Evolutionary conservation across 23 tunicate species (phyloP), one percentile per base, ranked within the genome.

Genomic region (Botrylloides violaceus): DNA sequence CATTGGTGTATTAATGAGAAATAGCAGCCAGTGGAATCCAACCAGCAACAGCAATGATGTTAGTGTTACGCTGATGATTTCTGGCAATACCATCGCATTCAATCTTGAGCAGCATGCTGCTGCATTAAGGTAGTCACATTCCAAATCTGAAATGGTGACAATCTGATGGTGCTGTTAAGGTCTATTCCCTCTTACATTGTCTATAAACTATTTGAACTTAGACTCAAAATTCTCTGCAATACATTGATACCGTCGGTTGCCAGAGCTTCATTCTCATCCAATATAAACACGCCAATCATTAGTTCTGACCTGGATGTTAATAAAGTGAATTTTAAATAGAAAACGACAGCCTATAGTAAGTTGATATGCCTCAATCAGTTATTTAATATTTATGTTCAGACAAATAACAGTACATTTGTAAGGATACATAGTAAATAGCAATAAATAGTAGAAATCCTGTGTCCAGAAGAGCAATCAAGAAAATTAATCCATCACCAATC

Each of bases 61-160:
- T 4, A 68, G 6, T 34, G 80, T 76, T 2, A 65, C 59, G 2
- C 79, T 80, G 2, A 85, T 49, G 0, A 93, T 36, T 68, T 93
- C 98, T 53, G 94, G 94, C 19, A 81, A 22, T 23, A 86, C 82
- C 71, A 81, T 65, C 58, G 76, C 77, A 72, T 93, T 93, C 66
- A 93, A 33, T 35, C 71, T 77, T 47, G 73, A 29, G 57, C 98
- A 93, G 73, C 94, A 86, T 61, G 95, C 36, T 47, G 94, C 83
- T 15, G 98, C 93, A 61, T 93, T 93, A 29, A 93, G 62, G 65
- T 93, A 93, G 61, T 93, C 98, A 65, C 98, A 93, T 81, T 93
- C 98, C 77, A 93, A 55, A 60, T 93, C 98, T 12, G 98, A 93
- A 37, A 93, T 70, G 33, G 94, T 85, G 26, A 93, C 86, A 0